Evolutionary conservation across 2,797 vertebrate species (phyloP).

Genomic region (Gallinago stenura): DNA sequence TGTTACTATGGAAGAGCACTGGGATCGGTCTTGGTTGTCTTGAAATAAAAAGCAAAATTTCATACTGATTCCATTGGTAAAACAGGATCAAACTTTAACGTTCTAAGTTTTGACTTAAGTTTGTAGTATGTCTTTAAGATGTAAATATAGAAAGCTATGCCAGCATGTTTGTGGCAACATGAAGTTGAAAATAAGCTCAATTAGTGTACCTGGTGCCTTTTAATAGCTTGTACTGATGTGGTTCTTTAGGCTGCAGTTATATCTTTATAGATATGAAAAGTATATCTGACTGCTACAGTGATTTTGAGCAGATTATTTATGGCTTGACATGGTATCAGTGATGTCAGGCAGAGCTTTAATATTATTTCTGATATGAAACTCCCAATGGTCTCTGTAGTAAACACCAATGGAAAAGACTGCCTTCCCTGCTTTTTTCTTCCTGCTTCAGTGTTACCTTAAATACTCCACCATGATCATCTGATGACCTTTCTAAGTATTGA

Average conservation of each 20-base stretch:
- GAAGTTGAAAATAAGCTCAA: neutral
- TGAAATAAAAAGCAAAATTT: neutral
- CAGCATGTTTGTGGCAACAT: neutral
- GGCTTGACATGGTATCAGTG: neutral
- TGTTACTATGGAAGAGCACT: neutral
- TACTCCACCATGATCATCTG: neutral
- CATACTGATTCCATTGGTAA: neutral
- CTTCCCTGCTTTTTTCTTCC: neutral
- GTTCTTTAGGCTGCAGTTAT: neutral
- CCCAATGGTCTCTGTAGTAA: neutral
- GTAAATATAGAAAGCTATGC: neutral
- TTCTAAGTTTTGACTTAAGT: neutral
- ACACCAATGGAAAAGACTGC: neutral
- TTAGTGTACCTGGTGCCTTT: neutral
- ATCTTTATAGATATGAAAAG: neutral
- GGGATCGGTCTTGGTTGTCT: neutral
- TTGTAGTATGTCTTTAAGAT: neutral
- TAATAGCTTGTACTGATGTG: neutral
- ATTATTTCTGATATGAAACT: neutral
- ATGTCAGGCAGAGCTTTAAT: neutral
- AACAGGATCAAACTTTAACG: neutral
- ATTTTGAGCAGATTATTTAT: neutral
- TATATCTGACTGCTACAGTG: neutral
- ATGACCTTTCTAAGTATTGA: neutral
- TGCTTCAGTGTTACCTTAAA: neutral